Base-by-base conservation (phyloP, 2,797 vertebrate species). In the Pempheris klunzingeri region DNA sequence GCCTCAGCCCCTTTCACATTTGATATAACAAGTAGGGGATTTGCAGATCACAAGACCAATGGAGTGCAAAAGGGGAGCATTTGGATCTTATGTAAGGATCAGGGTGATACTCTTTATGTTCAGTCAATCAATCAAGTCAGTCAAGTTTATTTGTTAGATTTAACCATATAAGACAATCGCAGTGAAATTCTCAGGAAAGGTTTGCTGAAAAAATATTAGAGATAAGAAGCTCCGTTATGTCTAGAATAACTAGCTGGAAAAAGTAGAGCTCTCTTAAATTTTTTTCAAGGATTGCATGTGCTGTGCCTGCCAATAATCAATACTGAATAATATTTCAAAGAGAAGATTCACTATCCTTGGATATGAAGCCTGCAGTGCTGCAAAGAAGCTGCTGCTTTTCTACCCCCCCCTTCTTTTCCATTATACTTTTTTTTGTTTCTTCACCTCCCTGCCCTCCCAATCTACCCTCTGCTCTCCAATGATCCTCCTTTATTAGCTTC, bases 401-500 rank as follows among this genome's bases (percentile, higher is more conserved):
- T 39, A 34, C 2, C 17, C 44, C 8, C 24, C 28, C 53, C 47
- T 32, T 43, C 4, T 17, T 39, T 82, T 83, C 59, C 49, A 75
- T 87, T 78, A 55, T n/a, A 54, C 5, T 69, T 46, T 71, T 73
- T 62, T 80, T 47, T 59, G n/a, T 60, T 65, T 65, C 32, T 84
- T 46, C 39, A 50, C 58, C 64, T 24, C 28, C n/a, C 24, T 36
- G 73, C 20, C 34, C 66, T 52, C 72, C 55, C 65, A 83, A 82
- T 83, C 74, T 68, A 47, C 43, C 71, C 71, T 85, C 65, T 69
- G 80, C 70, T 82, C 74, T 64, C 49, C 71, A 74, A 38, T 82
- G 76, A 86, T 76, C 77, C 70, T 49, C 73, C 28, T 80, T 80
- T 86, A 88, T 85, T 83, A 80, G 71, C 78, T 71, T 62, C 34